Conservation (phyloP, 2,113 vertebrate genomes). For the Jaculus jaculus region DNA sequence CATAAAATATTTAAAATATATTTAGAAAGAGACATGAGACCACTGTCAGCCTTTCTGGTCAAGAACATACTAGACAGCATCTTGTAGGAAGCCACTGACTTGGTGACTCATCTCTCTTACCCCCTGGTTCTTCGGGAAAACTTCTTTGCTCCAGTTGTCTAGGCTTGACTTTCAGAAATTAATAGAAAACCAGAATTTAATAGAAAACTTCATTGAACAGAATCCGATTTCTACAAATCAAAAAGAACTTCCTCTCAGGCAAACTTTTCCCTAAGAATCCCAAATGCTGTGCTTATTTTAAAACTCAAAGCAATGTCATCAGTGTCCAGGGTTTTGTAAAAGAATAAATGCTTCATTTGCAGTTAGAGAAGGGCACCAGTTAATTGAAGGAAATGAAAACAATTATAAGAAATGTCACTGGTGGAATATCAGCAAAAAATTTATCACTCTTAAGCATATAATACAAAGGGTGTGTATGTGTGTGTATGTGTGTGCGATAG, state of each 20-base stretch:
- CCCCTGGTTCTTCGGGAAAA: background rate
- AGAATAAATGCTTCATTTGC: background rate
- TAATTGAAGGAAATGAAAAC: background rate
- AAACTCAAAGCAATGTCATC: constrained; percentile 40
- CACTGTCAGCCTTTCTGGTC: background rate
- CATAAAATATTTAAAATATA: too few relatives aligned
- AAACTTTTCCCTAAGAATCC: background rate
- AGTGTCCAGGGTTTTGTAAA: background rate
- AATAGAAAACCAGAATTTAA: background rate
- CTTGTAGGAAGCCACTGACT: background rate
- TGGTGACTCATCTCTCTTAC: background rate
- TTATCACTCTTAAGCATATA: background rate
- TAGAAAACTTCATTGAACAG: constrained; percentile 5
- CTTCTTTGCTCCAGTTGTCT: background rate
- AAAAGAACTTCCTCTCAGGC: background rate
- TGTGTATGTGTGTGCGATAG: too few relatives aligned
- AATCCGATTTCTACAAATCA: background rate
- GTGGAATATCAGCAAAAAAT: background rate
- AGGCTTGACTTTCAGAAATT: background rate
- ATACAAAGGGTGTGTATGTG: background rate
- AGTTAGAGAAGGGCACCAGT: background rate
- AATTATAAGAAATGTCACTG: background rate
- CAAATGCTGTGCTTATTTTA: background rate
- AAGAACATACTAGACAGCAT: background rate
- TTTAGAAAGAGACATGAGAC: too few relatives aligned